phyloP scores from a whole-genome alignment of 2,888 invertebrate genomes.

The Epinotia bilunana region DNA sequence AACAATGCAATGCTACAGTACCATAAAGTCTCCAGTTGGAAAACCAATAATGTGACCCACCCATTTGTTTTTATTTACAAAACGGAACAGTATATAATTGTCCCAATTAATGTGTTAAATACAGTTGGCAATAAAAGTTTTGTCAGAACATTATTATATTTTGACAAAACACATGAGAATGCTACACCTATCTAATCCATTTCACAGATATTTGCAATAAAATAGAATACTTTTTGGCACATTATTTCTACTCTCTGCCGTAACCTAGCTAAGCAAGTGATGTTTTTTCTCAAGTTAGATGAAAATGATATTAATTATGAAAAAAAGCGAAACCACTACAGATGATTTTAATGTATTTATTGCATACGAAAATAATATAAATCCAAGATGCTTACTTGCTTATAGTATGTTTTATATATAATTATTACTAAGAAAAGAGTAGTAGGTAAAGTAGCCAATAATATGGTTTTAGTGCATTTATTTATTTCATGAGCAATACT shows the following conservation, averaged over 20 bases:
- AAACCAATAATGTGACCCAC: no score
- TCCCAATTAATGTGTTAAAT: no score
- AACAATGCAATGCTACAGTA: no score
- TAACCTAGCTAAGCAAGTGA: background rate
- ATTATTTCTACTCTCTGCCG: background rate
- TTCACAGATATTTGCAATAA: no score
- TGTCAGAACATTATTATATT: no score
- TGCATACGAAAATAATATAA: constrained; percentile 80
- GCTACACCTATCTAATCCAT: background rate
- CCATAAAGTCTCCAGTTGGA: no score
- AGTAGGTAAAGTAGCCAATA: background rate
- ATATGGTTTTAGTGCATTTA: constrained; percentile 21
- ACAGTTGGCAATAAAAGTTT: no score
- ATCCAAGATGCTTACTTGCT: constrained; percentile 75
- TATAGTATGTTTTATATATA: constrained; percentile 64
- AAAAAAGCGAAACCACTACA: constrained; percentile 44
- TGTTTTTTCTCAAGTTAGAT: background rate
- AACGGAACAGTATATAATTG: no score
- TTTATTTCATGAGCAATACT: constrained; percentile 15
- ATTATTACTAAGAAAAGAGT: constrained; percentile 47
- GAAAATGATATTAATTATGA: background rate
- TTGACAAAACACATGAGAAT: background rate
- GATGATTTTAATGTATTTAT: constrained; percentile 66
- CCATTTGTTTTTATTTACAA: no score
- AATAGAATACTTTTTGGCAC: no score